Evolutionary conservation across 2,113 vertebrate genomes (phyloP).

Genomic region (Grammomys surdaster): DNA sequence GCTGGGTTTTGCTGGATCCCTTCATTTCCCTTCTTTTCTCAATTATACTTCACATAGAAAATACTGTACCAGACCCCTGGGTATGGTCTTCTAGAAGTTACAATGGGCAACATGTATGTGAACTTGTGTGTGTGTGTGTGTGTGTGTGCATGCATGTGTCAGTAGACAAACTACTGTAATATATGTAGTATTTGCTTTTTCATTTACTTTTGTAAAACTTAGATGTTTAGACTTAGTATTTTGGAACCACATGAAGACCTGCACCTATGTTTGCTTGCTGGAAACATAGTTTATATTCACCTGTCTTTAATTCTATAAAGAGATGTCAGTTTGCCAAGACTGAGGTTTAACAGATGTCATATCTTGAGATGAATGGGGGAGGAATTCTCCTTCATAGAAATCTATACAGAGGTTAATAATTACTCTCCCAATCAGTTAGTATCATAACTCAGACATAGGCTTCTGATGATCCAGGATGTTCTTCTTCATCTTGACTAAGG

Average conservation of each 20-base stretch:
- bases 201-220: neutral
- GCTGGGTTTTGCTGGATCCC: accelerated
- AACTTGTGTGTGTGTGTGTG: neutral
- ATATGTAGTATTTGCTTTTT: neutral
- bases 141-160: neutral
- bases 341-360: neutral
- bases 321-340: slow-evolving; percentile 6
- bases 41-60: neutral
- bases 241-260: neutral
- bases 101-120: neutral
- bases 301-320: slow-evolving; percentile 4
- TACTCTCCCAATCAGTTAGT: neutral
- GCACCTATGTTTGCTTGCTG: neutral
- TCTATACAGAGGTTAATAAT: slow-evolving; percentile 5
- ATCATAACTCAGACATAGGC: slow-evolving; percentile 31
- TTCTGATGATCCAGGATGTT: slow-evolving; percentile 52
- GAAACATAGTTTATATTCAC: neutral
- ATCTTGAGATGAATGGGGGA: slow-evolving; percentile 3
- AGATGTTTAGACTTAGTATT: neutral
- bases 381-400: neutral
- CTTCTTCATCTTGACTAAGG: slow-evolving; percentile 62
- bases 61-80: neutral
- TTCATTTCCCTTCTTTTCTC: too few species aligned
- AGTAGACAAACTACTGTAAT: neutral
- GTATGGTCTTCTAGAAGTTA: neutral